Conservation (phyloP, 2,888 invertebrate genomes). For the Gisinianus flammeolus region DNA sequence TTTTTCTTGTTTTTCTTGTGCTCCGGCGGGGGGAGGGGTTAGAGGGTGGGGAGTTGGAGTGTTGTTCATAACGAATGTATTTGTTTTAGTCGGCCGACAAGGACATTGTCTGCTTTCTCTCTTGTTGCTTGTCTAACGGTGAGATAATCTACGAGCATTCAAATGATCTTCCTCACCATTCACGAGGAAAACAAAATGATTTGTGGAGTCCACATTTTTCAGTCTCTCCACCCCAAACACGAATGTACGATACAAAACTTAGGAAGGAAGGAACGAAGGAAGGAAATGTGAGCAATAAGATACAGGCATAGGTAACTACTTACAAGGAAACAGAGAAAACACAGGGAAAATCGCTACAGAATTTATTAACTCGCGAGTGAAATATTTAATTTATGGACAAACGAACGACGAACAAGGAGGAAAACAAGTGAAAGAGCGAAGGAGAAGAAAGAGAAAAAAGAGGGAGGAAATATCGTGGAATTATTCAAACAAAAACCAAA, state of each 20-base stretch:
- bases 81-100: constrained; percentile 7
- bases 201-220: neutral
- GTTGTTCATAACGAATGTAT: constrained; percentile 24
- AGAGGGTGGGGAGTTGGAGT: neutral
- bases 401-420: too few relatives aligned
- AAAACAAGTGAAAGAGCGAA: too few relatives aligned
- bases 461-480: too few relatives aligned
- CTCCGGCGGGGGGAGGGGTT: neutral
- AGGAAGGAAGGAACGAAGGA: neutral
- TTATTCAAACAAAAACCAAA: too few relatives aligned
- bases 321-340: too few relatives aligned
- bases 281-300: too few relatives aligned
- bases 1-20: neutral
- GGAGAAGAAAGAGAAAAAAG: too few relatives aligned
- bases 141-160: constrained; percentile 23
- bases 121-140: neutral
- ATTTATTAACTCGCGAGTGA: too few relatives aligned
- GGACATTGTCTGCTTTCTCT: neutral
- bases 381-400: too few relatives aligned
- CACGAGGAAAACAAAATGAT: neutral
- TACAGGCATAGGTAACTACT: too few relatives aligned
- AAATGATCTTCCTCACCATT: constrained; percentile 15
- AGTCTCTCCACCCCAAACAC: too few relatives aligned
- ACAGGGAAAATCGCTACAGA: too few relatives aligned
- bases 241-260: neutral